phyloP scores from a whole-genome alignment of 2,888 invertebrate species.

The Belgica antarctica region DNA sequence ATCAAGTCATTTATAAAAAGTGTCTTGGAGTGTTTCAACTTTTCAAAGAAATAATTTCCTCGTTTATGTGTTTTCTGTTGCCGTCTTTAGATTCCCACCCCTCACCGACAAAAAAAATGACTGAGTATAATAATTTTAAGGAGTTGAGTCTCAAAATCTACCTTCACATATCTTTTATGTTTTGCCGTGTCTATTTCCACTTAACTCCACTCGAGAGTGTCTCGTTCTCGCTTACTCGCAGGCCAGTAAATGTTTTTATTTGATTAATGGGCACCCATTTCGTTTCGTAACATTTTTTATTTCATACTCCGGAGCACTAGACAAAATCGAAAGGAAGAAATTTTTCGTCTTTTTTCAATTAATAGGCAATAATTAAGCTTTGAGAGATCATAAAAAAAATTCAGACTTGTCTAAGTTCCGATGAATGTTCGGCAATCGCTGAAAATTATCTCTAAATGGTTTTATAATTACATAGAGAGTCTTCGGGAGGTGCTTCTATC shows the following conservation, averaged over 20 bases:
- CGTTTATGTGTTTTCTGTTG: conserved; percentile 14
- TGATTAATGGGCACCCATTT: conserved; percentile 36
- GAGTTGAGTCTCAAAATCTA: conserved; percentile 6
- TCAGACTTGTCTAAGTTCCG: too few species aligned
- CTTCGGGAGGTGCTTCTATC: neutral
- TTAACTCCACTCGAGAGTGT: neutral
- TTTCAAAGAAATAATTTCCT: conserved; percentile 35
- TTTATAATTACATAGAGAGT: conserved; percentile 11
- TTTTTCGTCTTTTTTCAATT: neutral
- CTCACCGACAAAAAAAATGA: conserved; percentile 22
- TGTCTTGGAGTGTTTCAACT: neutral
- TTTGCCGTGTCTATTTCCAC: conserved; percentile 25
- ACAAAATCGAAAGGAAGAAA: conserved; percentile 7
- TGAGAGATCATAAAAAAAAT: too few species aligned
- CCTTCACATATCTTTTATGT: conserved; percentile 26
- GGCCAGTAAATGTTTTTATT: conserved; percentile 20
- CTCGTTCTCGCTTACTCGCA: neutral
- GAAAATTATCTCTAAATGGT: conserved; percentile 28
- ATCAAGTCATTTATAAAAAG: neutral
- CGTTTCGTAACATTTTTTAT: conserved; percentile 29
- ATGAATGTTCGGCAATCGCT: neutral
- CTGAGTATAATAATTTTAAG: conserved; percentile 14
- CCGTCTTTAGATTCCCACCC: conserved; percentile 18
- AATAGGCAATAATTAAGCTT: conserved; percentile 4
- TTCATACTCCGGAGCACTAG: neutral